Conservation (phyloP, 2,797 vertebrate genomes). For the Falco naumanni region DNA sequence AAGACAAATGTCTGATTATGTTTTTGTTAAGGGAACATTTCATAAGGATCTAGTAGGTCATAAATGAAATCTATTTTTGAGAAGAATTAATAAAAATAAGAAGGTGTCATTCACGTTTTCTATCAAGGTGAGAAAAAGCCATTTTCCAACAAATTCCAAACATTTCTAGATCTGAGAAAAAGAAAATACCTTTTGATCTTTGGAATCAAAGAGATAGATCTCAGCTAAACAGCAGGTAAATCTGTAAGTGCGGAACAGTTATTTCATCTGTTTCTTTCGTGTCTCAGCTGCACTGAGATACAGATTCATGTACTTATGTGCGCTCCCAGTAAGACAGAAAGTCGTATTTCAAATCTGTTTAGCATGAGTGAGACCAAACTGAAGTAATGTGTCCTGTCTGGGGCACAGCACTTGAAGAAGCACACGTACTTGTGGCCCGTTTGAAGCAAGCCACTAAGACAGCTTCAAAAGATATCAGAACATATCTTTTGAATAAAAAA, state of each 20-base stretch:
- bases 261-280: conserved; percentile 20
- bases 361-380: neutral
- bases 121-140: neutral
- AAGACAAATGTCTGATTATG: neutral
- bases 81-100: neutral
- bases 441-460: neutral
- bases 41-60: neutral
- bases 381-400: neutral
- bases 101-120: neutral
- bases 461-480: neutral
- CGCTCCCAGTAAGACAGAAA: neutral
- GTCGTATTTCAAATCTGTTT: neutral
- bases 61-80: neutral
- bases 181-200: conserved; percentile 36
- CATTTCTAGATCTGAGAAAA: conserved; percentile 31
- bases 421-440: neutral
- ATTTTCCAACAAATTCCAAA: neutral
- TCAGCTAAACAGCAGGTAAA: neutral
- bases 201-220: neutral
- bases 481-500: neutral
- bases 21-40: neutral
- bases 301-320: neutral
- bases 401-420: neutral
- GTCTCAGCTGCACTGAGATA: neutral
- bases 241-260: neutral